Percentiles rank a stretch among this genome's conserved stretches.
phyloP scores from a whole-genome alignment of 2,113 vertebrate genomes.

The Xenus cinereus region DNA sequence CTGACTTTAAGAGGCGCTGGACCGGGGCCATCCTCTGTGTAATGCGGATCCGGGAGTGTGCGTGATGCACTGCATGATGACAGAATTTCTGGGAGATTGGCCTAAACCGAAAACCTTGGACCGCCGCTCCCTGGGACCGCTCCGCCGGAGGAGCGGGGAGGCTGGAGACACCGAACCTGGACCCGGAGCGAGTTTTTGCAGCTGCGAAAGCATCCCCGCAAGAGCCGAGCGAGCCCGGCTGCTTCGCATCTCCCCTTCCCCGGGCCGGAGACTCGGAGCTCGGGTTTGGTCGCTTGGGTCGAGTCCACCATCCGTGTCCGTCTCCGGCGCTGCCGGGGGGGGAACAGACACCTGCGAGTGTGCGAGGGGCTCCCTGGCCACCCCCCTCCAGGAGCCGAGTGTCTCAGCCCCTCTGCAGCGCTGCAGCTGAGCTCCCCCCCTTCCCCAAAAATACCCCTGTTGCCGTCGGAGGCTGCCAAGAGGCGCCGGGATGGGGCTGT shows the following conservation, averaged over 20 bases:
- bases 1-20: constrained; percentile 34
- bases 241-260: neutral
- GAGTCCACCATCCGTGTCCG: fast-evolving
- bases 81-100: constrained; percentile 66
- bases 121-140: neutral
- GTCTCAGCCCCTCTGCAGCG: neutral
- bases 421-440: neutral
- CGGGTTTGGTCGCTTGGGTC: neutral
- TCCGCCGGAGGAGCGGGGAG: neutral
- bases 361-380: neutral
- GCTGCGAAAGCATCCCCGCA: neutral
- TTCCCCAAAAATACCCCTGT: neutral
- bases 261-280: fast-evolving
- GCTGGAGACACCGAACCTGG: neutral
- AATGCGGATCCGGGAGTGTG: constrained; percentile 57
- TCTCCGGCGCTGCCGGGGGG: neutral
- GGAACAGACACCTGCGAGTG: neutral
- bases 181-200: neutral
- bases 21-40: neutral
- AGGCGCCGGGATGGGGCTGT: fast-evolving
- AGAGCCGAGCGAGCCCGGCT: neutral
- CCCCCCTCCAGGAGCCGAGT: neutral
- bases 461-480: neutral
- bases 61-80: constrained; percentile 65
- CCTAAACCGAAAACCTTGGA: constrained; percentile 42